Evolutionary conservation across 2,797 vertebrate genomes (phyloP), one percentile per base, ranked within the genome.

Genomic region (Gambusia yucatana): DNA sequence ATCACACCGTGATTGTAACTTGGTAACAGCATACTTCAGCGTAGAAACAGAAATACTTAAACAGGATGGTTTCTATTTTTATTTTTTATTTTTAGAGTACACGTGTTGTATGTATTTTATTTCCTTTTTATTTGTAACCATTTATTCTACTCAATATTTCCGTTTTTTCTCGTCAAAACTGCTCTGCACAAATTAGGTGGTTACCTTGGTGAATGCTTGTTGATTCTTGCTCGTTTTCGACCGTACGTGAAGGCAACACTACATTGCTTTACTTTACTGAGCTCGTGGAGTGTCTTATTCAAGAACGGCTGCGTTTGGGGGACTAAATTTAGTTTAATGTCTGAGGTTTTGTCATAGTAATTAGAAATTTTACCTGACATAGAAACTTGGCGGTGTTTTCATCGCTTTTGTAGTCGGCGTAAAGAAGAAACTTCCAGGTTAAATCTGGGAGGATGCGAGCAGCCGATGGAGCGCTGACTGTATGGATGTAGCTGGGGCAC

Each of bases 401-500:
- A 2, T 36, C 57, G 61, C 3, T 3, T 72, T 75, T 25, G 13
- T 72, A 25, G 50, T 0, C 17, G 6, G 73, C 44, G 4, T 52
- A 47, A 17, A 76, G 6, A 1, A 65, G 52, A 80, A 88, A 86
- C 65, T 28, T 86, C 59, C 75, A 84, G 69, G 78, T 86, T 5
- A 80, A 82, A 85, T 86, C 82, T 86, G 85, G 81, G 83, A 90
- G 78, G 79, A 82, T 77, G 88, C 75, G 79, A 82, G 79, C 80
- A 84, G 72, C 63, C 87, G 50, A 67, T 67, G 63, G 63, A 67
- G 77, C 75, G 44, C 77, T 78, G 85, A 82, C 74, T 87, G 77
- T 77, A 79, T 89, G 89, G 92, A 92, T 86, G 36, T 82, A 87
- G 89, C 88, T 69, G 90, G 85, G 88, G 69, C 87, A 82, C 87